phyloP scores from a whole-genome alignment of 2,888 invertebrate genomes.

The Xanthostigma xanthostigma region DNA sequence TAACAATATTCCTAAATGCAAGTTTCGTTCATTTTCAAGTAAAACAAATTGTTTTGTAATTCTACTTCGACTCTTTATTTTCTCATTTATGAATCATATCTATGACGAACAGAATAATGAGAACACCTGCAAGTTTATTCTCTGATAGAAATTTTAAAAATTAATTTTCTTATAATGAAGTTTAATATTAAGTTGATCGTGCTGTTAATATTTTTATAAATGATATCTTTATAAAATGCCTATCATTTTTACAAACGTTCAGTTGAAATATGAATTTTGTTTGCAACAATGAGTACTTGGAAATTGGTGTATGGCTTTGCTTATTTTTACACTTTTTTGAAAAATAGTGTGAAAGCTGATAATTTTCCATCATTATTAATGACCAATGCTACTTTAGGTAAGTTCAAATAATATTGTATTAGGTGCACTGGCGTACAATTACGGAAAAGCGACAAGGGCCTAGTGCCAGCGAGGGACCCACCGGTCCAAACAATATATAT shows the following conservation, averaged over 20 bases:
- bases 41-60: too few relatives aligned
- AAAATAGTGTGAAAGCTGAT: constrained; percentile 25
- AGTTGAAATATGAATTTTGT: background rate
- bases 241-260: constrained; percentile 4
- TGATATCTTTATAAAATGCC: constrained; percentile 1
- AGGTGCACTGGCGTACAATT: too few relatives aligned
- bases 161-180: background rate
- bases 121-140: too few relatives aligned
- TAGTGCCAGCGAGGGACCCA: too few relatives aligned
- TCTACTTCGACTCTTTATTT: too few relatives aligned
- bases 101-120: too few relatives aligned
- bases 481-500: too few relatives aligned
- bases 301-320: constrained; percentile 13
- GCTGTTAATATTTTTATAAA: background rate
- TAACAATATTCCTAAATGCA: too few relatives aligned
- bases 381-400: constrained; percentile 61
- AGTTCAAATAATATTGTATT: background rate
- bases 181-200: constrained; percentile 2
- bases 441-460: too few relatives aligned
- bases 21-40: too few relatives aligned
- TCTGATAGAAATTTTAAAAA: too few relatives aligned
- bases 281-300: constrained; percentile 2
- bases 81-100: too few relatives aligned
- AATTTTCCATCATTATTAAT: constrained; percentile 58
- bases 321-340: constrained; percentile 17